phyloP scores from a whole-genome alignment of 1,140 invertebrate genomes.

The Fragariocoptes setiger region DNA sequence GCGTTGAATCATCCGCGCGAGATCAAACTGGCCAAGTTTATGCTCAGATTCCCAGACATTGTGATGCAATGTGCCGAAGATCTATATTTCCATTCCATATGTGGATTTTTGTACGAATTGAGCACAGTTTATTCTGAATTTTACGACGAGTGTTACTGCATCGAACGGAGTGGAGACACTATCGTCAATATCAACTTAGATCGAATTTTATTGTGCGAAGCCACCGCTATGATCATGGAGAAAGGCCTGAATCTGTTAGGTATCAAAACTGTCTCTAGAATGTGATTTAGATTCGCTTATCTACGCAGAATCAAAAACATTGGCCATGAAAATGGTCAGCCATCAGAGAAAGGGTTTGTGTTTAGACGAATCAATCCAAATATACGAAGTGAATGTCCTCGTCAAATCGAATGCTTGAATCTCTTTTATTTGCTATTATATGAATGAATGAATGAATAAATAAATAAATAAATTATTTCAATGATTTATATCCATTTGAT shows the following conservation, averaged over 20 bases:
- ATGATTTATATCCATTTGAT: no score
- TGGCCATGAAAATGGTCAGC: no score
- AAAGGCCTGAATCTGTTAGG: slow-evolving; percentile 65
- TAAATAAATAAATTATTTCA: no score
- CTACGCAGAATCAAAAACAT: no score
- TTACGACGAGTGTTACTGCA: slow-evolving; percentile 87
- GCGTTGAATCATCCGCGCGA: slow-evolving; percentile 62
- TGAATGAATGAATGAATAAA: no score
- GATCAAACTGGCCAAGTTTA: slow-evolving; percentile 63
- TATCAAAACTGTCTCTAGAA: slow-evolving; percentile 57
- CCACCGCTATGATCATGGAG: slow-evolving; percentile 52
- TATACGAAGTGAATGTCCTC: no score
- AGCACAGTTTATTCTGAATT: slow-evolving; percentile 70
- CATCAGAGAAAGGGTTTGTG: no score
- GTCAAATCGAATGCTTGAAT: no score
- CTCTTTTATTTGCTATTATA: no score
- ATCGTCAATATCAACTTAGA: slow-evolving; percentile 38
- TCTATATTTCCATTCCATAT: slow-evolving; percentile 54
- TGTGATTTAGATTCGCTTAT: no score
- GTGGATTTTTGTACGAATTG: slow-evolving; percentile 83
- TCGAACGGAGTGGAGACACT: slow-evolving; percentile 39
- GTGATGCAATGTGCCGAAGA: slow-evolving; percentile 49
- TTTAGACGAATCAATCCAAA: no score
- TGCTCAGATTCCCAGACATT: slow-evolving; percentile 44
- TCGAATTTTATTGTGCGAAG: slow-evolving; percentile 65